These are phyloP conservation scores for Typhlichthys subterraneus DNA, from an alignment of 2,797 vertebrate genomes.

Conservation along the genomic window DNA sequence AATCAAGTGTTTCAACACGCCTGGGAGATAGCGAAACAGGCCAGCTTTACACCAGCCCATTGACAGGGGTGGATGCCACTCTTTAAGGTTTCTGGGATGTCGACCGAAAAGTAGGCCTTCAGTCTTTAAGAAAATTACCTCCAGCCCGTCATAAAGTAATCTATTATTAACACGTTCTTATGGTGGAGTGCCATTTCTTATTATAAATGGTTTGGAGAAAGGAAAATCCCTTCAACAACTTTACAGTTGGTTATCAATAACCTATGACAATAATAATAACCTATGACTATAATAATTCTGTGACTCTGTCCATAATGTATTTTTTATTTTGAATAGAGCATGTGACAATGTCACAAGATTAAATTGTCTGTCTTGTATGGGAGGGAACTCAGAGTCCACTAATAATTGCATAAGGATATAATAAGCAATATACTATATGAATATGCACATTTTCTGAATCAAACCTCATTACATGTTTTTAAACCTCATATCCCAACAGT, in stretches of 20 bases:
- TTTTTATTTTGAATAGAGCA: conserved; percentile 14
- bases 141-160: conserved; percentile 31
- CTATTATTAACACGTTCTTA: conserved; percentile 15
- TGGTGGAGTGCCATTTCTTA: not conserved
- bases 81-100: conserved; percentile 61
- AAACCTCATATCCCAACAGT: not conserved
- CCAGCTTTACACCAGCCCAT: conserved; percentile 47
- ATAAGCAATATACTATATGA: no score
- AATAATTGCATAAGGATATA: no score
- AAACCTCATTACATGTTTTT: not conserved
- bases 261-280: conserved; percentile 7
- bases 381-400: conserved; percentile 3
- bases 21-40: conserved; percentile 59
- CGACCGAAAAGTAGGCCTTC: conserved; percentile 43
- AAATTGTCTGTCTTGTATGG: conserved; percentile 43
- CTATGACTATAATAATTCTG: conserved; percentile 7
- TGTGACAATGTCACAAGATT: conserved; percentile 40
- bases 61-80: conserved; percentile 48
- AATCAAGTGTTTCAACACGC: conserved; percentile 45
- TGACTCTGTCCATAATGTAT: conserved; percentile 10
- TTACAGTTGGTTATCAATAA: not conserved
- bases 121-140: conserved; percentile 26
- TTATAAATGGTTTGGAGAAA: not conserved
- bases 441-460: no score
- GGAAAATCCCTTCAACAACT: no score